These are phyloP conservation scores for Indicator indicator DNA, from an alignment of 2,113 vertebrate genomes.

Conservation along the genomic window DNA sequence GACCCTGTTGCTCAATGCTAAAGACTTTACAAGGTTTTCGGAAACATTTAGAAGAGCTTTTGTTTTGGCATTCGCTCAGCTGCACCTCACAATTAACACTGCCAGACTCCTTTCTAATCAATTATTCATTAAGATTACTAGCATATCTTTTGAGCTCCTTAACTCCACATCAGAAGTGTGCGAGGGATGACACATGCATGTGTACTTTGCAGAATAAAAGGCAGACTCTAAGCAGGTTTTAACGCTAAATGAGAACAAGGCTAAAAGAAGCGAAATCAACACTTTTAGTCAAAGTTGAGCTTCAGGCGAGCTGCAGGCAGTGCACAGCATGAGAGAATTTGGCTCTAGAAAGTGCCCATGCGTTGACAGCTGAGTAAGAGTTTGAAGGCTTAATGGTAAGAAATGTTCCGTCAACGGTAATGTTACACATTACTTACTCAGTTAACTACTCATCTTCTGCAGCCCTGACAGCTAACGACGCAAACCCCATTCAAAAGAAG, in stretches of 20 bases:
- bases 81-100: constrained; percentile 78
- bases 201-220: constrained; percentile 81
- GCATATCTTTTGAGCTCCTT: constrained; percentile 76
- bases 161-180: constrained; percentile 71
- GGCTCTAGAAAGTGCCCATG: constrained; percentile 88
- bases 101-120: constrained; percentile 76
- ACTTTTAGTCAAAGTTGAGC: constrained; percentile 94
- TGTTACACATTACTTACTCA: constrained; percentile 74
- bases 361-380: constrained; percentile 91
- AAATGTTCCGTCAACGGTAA: constrained; percentile 81
- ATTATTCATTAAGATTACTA: constrained; percentile 76
- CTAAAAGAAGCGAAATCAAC: constrained; percentile 90
- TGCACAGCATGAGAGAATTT: constrained; percentile 84
- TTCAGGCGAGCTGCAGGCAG: constrained; percentile 92
- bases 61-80: constrained; percentile 71
- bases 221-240: constrained; percentile 80
- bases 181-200: constrained; percentile 69
- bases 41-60: constrained; percentile 74
- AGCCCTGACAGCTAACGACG: constrained; percentile 73
- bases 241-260: constrained; percentile 90
- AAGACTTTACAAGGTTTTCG: constrained; percentile 79
- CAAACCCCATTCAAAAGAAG: not conserved
- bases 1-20: constrained; percentile 83
- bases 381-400: constrained; percentile 85
- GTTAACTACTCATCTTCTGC: constrained; percentile 79